These are phyloP conservation scores for Sapajus apella DNA, from an alignment of 2,113 vertebrate species.

Conservation along the genomic window DNA sequence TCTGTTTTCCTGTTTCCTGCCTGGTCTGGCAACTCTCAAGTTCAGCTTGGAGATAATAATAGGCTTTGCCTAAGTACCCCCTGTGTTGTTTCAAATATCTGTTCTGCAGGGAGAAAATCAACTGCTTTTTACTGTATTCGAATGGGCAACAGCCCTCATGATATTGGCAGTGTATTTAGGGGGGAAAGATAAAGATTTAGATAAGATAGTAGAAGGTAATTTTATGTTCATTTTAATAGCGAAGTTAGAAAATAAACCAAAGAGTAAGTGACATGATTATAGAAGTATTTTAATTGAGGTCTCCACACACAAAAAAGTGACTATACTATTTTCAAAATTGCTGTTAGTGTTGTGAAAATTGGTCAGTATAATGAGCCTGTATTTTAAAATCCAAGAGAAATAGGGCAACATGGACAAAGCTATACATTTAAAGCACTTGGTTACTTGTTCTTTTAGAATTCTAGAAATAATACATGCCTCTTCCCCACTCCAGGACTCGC, in stretches of 20 bases:
- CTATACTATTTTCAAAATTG: slow-evolving; percentile 54
- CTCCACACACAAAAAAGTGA: neutral
- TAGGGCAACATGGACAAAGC: slow-evolving; percentile 2
- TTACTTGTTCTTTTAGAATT: neutral
- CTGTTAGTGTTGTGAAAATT: slow-evolving; percentile 58
- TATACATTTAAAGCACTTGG: neutral
- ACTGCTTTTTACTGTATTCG: slow-evolving; percentile 24
- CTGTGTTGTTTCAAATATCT: slow-evolving; percentile 46
- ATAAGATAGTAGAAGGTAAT: slow-evolving; percentile 60
- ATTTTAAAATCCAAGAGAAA: slow-evolving; percentile 41
- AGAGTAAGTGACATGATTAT: slow-evolving; percentile 64
- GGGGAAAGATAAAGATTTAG: slow-evolving; percentile 58
- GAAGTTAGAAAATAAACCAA: slow-evolving; percentile 61
- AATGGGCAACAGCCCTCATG: slow-evolving; percentile 6
- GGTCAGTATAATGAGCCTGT: neutral
- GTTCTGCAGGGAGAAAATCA: neutral
- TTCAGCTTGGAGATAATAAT: slow-evolving; percentile 15
- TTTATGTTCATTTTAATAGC: slow-evolving; percentile 53
- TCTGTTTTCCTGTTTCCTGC: neutral
- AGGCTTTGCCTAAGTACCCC: neutral
- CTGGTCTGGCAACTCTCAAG: neutral
- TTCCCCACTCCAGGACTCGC: neutral
- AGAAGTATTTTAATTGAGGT: slow-evolving; percentile 65
- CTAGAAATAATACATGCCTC: neutral
- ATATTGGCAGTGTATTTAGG: slow-evolving; percentile 25